phyloP scores from a whole-genome alignment of 2,797 vertebrate genomes.

The Geotria australis region DNA sequence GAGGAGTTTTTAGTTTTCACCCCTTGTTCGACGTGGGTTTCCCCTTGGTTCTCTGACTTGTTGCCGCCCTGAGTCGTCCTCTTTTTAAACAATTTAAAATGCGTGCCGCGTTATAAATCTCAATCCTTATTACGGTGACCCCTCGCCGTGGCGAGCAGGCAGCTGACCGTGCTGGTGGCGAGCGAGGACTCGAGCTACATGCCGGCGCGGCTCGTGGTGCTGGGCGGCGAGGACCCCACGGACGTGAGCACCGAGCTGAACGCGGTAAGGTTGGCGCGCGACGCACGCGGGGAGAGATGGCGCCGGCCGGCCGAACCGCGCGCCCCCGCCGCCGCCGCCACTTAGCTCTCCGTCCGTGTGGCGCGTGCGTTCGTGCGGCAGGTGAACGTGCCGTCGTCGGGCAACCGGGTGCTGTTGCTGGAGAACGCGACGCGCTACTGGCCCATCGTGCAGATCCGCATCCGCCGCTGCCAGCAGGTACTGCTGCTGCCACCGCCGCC shows the following conservation, averaged over 20 bases:
- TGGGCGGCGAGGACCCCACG: slow-evolving; percentile 36
- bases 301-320: too few species aligned
- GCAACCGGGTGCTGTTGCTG: slow-evolving; percentile 39
- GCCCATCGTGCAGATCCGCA: slow-evolving; percentile 53
- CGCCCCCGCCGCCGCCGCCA: too few species aligned
- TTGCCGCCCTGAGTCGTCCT: too few species aligned
- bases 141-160: slow-evolving; percentile 11
- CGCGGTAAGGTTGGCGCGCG: slow-evolving; percentile 17
- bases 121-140: too few species aligned
- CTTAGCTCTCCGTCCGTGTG: too few species aligned
- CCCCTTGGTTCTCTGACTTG: too few species aligned
- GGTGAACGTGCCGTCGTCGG: slow-evolving; percentile 43
- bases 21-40: too few species aligned
- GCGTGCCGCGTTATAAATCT: too few species aligned
- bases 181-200: slow-evolving; percentile 82
- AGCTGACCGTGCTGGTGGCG: slow-evolving; percentile 45
- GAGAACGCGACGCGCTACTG: slow-evolving; percentile 64
- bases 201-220: slow-evolving; percentile 50
- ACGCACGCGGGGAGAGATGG: too few species aligned
- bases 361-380: slow-evolving; percentile 6
- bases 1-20: too few species aligned
- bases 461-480: slow-evolving; percentile 80
- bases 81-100: too few species aligned
- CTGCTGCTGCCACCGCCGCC: too few species aligned
- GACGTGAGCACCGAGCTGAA: slow-evolving; percentile 49